Evolutionary conservation across 2,888 invertebrate species (phyloP), one percentile per base, ranked within the genome.

Genomic region (Cacoxenus indagator): DNA sequence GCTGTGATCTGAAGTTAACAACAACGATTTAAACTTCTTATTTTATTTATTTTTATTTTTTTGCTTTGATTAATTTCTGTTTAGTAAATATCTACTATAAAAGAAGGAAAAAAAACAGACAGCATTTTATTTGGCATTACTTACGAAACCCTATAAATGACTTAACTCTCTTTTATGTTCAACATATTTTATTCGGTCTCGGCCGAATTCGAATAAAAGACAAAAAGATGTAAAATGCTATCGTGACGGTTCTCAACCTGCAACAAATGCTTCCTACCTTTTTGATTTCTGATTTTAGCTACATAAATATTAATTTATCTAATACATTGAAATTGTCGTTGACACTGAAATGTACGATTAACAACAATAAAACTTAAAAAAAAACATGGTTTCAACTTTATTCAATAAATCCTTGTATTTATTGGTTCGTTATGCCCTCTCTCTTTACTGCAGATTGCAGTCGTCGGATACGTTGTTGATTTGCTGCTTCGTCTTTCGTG

Each of bases 401-500:
- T 4, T 6, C n/a, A n/a, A n/a, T n/a, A n/a, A n/a, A n/a, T 17
- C n/a, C 17, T 37, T 59, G 19, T 31, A 67, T 55, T 62, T 68
- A 45, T 57, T 29, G 11, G 51, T 51, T 37, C 19, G 9, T 37
- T 22, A 51, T 51, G 17, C 17, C 22, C 31, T 29, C 51, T 54
- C 27, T 37, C 19, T 76, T 91, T 92, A 94, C 78, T 93, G 93
- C 80, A 93, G 91, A 84, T 90, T 91, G 84, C 94, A 94, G 84
- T 93, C 93, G 75, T 93, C 90, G 75, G 92, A 92, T 57, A 92
- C 91, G 80, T 93, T 93, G 76, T 93, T 90, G 77, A 93, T 92
- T 88, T 94, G 94, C 84, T 94, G 93, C 83, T 93, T 93, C 72
- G 93, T 92, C 88, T 94, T 94, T 76, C 93, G 91, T 81, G 94